Evolutionary conservation across 2,888 invertebrate species (phyloP).

Genomic region (Athrips mouffetella): DNA sequence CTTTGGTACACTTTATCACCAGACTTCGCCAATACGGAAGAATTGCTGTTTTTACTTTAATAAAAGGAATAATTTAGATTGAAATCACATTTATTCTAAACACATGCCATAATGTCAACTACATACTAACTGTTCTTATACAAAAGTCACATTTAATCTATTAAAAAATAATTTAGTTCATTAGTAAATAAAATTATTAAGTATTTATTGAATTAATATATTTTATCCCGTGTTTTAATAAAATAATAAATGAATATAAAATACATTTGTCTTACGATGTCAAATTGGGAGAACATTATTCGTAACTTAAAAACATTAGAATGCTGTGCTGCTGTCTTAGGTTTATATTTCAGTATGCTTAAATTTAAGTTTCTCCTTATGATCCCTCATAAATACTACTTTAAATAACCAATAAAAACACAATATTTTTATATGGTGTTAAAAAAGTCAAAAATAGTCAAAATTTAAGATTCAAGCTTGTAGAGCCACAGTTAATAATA

Average conservation of each 20-base stretch:
- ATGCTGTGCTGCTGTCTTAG: background rate
- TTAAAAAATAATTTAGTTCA: slow-evolving; percentile 3
- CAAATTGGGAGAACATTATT: too few relatives aligned
- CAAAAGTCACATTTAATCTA: slow-evolving; percentile 2
- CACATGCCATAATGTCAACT: slow-evolving; percentile 10
- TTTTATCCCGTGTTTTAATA: too few relatives aligned
- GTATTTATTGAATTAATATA: too few relatives aligned
- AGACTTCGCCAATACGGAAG: too few relatives aligned
- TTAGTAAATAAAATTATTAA: slow-evolving; percentile 1
- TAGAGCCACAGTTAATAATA: too few relatives aligned
- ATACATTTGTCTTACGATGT: too few relatives aligned
- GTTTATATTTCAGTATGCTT: background rate
- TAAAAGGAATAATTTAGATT: background rate
- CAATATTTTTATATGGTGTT: too few relatives aligned
- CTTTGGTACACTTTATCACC: too few relatives aligned
- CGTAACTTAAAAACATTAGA: slow-evolving; percentile 7
- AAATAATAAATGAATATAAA: too few relatives aligned
- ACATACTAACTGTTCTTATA: slow-evolving; percentile 8
- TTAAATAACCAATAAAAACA: background rate
- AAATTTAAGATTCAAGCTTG: too few relatives aligned
- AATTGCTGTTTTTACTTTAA: background rate
- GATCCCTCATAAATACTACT: background rate
- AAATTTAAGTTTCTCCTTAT: background rate
- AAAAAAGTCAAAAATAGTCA: too few relatives aligned
- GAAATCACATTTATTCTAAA: slow-evolving; percentile 12